Evolutionary conservation across 2,888 invertebrate species (phyloP).

Genomic region (Euplagia quadripunctaria): DNA sequence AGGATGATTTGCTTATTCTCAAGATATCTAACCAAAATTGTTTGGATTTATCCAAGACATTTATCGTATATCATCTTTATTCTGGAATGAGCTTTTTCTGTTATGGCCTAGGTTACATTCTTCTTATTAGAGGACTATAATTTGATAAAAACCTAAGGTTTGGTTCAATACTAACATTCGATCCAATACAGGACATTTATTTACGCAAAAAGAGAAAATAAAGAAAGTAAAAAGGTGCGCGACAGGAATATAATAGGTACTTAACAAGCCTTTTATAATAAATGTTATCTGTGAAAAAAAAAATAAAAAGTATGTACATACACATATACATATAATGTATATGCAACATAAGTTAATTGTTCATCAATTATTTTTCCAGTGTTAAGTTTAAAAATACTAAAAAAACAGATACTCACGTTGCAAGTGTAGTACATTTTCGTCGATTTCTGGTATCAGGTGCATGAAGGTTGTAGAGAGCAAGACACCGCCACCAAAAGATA

Average conservation of each 20-base stretch:
- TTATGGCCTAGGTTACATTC: no score
- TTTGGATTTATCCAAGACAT: no score
- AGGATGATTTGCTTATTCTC: no score
- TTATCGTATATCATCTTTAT: no score
- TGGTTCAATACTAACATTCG: no score
- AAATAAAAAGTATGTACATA: neutral
- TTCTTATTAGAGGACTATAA: no score
- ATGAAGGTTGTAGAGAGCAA: constrained; percentile 93
- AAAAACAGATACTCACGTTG: constrained; percentile 75
- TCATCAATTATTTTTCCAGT: no score
- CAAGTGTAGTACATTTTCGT: constrained; percentile 89
- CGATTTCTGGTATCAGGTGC: constrained; percentile 93
- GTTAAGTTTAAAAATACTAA: neutral
- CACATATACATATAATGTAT: neutral
- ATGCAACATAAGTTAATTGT: neutral
- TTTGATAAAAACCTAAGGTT: no score
- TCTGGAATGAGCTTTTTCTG: no score
- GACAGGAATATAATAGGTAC: neutral
- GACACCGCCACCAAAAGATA: constrained; percentile 95
- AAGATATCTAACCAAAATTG: no score
- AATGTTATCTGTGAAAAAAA: neutral
- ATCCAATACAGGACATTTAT: no score
- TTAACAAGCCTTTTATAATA: neutral
- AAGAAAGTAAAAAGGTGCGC: neutral
- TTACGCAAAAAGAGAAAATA: neutral